These are phyloP conservation scores for Squalus acanthias DNA, from an alignment of 2,797 vertebrate species.

Conservation along the genomic window DNA sequence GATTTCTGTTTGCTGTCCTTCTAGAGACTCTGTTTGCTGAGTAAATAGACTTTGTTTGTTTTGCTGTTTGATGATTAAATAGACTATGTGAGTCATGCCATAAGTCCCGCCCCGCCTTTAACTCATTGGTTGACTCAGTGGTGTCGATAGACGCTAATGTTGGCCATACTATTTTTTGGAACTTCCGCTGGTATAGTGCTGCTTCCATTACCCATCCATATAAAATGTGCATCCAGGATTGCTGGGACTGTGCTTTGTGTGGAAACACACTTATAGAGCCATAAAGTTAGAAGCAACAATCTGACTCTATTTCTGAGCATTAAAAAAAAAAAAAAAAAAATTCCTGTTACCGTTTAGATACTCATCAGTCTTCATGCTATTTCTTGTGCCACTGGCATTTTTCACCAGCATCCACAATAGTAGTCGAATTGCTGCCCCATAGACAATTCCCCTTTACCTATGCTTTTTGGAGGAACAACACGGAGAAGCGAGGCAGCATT, in stretches of 20 bases:
- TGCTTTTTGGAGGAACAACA: too few relatives aligned
- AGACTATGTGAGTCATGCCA: neutral
- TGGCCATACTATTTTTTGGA: neutral
- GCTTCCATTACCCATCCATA: neutral
- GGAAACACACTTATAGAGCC: neutral
- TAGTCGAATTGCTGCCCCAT: too few relatives aligned
- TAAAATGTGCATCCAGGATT: neutral
- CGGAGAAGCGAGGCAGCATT: too few relatives aligned
- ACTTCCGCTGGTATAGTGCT: neutral
- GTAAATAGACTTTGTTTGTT: too few relatives aligned
- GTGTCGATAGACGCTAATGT: neutral
- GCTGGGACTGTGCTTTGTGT: neutral
- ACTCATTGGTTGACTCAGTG: neutral
- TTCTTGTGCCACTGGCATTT: too few relatives aligned
- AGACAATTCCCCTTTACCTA: too few relatives aligned
- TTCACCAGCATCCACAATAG: too few relatives aligned
- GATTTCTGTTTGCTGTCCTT: neutral
- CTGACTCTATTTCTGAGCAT: too few relatives aligned
- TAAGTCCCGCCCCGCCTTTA: neutral
- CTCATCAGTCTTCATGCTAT: too few relatives aligned
- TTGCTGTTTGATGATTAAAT: neutral
- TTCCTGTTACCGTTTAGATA: too few relatives aligned
- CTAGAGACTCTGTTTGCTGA: too few relatives aligned
- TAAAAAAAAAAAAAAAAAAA: too few relatives aligned
- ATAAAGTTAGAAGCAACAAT: neutral